A percentile compares a stretch with the other conserved stretches of the same genome.
Evolutionary conservation across 2,113 vertebrate species (phyloP).

Genomic region (Poicephalus meyeri): DNA sequence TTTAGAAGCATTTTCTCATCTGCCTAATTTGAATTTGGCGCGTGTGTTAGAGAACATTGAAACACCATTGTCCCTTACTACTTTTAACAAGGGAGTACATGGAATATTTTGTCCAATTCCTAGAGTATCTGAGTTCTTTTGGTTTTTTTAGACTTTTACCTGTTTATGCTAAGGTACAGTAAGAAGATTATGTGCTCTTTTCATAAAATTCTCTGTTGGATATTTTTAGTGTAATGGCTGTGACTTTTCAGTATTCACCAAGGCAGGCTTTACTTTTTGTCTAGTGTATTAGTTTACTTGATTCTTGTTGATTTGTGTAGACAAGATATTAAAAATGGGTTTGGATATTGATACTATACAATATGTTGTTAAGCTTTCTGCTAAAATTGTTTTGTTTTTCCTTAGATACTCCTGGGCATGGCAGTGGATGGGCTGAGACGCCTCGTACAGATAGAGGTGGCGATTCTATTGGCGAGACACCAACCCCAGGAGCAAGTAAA

Average conservation of each 20-base stretch:
- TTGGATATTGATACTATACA: not conserved
- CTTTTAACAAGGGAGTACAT: not conserved
- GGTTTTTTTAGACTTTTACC: not conserved
- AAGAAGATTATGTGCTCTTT: not conserved
- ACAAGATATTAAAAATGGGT: not conserved
- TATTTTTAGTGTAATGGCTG: not conserved
- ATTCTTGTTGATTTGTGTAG: not conserved
- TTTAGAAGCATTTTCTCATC: not conserved
- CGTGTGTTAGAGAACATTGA: not conserved
- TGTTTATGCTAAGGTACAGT: not conserved
- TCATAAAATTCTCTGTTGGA: not conserved
- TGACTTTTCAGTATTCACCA: not conserved
- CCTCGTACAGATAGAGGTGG: constrained; percentile 96
- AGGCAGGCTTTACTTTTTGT: not conserved
- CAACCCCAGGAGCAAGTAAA: constrained; percentile 96
- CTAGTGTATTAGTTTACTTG: not conserved
- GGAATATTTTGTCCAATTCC: not conserved
- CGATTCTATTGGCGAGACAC: constrained; percentile 96
- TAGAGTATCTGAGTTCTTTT: not conserved
- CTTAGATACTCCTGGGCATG: constrained; percentile 94
- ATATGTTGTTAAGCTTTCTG: not conserved
- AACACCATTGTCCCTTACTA: not conserved
- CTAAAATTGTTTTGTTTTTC: not conserved
- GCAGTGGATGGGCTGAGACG: constrained; percentile 97
- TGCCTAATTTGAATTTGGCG: not conserved